phyloP scores from a whole-genome alignment of 2,888 invertebrate genomes.

The Scelioninae gen. 2 region DNA sequence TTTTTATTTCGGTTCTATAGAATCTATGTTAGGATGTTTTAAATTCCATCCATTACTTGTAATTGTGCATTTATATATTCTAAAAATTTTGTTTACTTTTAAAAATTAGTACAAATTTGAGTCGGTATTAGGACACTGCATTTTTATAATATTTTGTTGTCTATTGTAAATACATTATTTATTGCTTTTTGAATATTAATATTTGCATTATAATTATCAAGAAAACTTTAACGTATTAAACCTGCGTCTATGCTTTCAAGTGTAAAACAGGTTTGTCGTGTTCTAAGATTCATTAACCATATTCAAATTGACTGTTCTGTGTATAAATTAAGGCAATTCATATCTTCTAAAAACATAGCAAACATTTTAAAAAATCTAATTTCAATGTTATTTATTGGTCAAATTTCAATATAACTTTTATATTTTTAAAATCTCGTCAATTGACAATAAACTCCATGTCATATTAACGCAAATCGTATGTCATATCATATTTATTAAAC shows the following conservation, averaged over 20 bases:
- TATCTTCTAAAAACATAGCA: slow-evolving; percentile 12
- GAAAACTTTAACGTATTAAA: slow-evolving; percentile 1
- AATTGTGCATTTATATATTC: slow-evolving; percentile 20
- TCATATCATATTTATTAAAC: slow-evolving; percentile 15
- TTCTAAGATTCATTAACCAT: slow-evolving; percentile 6
- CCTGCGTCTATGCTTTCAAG: background rate
- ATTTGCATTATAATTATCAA: slow-evolving; percentile 2
- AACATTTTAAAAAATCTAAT: slow-evolving; percentile 14
- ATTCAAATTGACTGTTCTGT: slow-evolving; percentile 17
- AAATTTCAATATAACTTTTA: slow-evolving; percentile 2
- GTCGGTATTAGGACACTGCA: background rate
- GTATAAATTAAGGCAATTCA: slow-evolving; percentile 34
- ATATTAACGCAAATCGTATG: slow-evolving; percentile 23
- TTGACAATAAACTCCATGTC: slow-evolving; percentile 42
- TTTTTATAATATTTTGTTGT: background rate
- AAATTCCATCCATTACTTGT: slow-evolving; percentile 11
- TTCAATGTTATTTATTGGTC: slow-evolving; percentile 1
- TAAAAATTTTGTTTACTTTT: slow-evolving; percentile 4
- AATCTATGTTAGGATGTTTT: background rate
- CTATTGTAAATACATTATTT: slow-evolving; percentile 12
- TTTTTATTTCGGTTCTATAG: slow-evolving; percentile 16
- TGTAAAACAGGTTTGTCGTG: slow-evolving; percentile 10
- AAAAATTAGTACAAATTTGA: slow-evolving; percentile 25
- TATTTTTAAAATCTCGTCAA: slow-evolving; percentile 9
- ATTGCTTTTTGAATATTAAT: slow-evolving; percentile 11